Evolutionary conservation across 2,113 vertebrate species (phyloP).

Genomic region (Calonectris borealis): DNA sequence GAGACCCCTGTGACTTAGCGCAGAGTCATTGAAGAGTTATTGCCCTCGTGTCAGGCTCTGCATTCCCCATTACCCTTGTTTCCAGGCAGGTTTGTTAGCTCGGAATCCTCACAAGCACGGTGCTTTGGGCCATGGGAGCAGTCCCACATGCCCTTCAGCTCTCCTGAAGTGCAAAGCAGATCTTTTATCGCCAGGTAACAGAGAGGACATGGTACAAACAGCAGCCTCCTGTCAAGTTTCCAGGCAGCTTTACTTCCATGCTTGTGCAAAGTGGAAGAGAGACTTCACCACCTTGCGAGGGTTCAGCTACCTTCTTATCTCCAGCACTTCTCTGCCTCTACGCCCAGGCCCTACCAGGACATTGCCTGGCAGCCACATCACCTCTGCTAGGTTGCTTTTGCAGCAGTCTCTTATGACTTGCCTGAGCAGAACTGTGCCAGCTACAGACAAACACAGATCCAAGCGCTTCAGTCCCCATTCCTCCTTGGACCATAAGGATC

Average conservation of each 20-base stretch:
- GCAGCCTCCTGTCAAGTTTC: not conserved
- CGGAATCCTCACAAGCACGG: fast-evolving
- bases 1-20: not conserved
- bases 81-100: not conserved
- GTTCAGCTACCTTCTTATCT: not conserved
- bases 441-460: not conserved
- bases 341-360: not conserved
- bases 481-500: not conserved
- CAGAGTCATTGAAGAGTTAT: not conserved
- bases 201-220: not conserved
- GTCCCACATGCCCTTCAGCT: not conserved
- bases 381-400: not conserved
- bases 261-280: not conserved
- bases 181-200: not conserved
- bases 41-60: not conserved
- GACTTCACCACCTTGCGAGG: fast-evolving
- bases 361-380: not conserved
- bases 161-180: not conserved
- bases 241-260: not conserved
- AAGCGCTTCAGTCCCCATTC: not conserved
- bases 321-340: not conserved
- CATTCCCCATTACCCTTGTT: not conserved
- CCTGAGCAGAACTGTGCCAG: not conserved
- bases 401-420: not conserved
- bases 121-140: not conserved